A percentile compares a stretch with the other conserved stretches of the same genome.
phyloP scores from a whole-genome alignment of 2,797 vertebrate species.

The Delichon dasypus region DNA sequence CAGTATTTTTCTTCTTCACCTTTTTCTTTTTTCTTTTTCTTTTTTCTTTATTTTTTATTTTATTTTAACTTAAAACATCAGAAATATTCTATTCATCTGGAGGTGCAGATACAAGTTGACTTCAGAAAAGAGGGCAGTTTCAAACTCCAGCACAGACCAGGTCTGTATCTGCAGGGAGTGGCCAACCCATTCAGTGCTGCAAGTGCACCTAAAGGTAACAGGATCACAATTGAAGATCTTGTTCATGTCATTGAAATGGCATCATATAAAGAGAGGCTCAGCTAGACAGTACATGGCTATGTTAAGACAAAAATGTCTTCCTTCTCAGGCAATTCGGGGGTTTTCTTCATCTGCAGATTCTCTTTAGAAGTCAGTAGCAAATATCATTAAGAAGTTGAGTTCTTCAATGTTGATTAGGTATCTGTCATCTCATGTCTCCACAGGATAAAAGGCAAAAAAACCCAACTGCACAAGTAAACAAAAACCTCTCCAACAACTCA shows the following conservation, averaged over 20 bases:
- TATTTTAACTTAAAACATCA: not conserved
- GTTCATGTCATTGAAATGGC: not conserved
- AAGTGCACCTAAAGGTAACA: not conserved
- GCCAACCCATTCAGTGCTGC: not conserved
- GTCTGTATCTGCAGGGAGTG: not conserved
- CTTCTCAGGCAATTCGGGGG: not conserved
- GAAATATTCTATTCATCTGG: not conserved
- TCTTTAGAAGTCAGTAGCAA: not conserved
- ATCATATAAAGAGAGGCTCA: not conserved
- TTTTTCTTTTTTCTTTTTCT: not conserved
- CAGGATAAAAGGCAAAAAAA: not conserved
- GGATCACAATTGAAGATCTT: not conserved
- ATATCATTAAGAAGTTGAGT: not conserved
- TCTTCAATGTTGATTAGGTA: not conserved
- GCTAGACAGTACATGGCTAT: not conserved
- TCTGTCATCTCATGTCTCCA: not conserved
- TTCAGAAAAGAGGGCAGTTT: not conserved
- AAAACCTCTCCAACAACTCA: not conserved
- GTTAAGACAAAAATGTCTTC: not conserved
- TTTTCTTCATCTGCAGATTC: not conserved
- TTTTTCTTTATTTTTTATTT: not conserved
- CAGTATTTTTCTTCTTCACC: not conserved
- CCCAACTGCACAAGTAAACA: not conserved
- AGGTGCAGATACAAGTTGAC: not conserved
- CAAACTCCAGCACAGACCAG: not conserved